Percentiles rank a stretch among this genome's conserved stretches.
Conservation (phyloP, 2,888 invertebrate species). For the Dromius quadrimaculatus region DNA sequence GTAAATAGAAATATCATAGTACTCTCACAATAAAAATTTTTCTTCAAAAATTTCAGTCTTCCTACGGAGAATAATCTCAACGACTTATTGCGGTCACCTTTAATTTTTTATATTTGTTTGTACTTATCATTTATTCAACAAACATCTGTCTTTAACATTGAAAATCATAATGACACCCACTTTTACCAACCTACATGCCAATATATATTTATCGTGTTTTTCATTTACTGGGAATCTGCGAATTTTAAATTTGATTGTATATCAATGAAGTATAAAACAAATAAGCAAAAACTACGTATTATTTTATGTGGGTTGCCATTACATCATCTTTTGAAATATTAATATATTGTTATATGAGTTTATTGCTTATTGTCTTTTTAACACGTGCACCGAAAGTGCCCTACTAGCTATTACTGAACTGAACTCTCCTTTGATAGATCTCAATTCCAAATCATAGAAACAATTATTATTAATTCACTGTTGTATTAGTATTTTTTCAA, state of each 20-base stretch:
- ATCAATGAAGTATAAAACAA: slow-evolving; percentile 10
- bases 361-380: neutral
- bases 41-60: slow-evolving; percentile 14
- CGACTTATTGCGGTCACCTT: slow-evolving; percentile 30
- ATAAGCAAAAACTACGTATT: slow-evolving; percentile 29
- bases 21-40: slow-evolving; percentile 21
- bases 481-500: neutral
- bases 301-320: slow-evolving; percentile 8
- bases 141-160: slow-evolving; percentile 38
- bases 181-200: slow-evolving; percentile 14
- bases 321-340: slow-evolving; percentile 15
- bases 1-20: too few relatives aligned
- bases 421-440: too few relatives aligned
- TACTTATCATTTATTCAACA: slow-evolving; percentile 6
- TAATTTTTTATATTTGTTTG: slow-evolving; percentile 34
- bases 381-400: too few relatives aligned
- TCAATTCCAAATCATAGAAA: too few relatives aligned
- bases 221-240: slow-evolving; percentile 28
- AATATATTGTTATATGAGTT: slow-evolving; percentile 5
- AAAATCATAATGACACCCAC: slow-evolving; percentile 37
- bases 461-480: too few relatives aligned
- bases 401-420: too few relatives aligned
- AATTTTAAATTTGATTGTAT: slow-evolving; percentile 29
- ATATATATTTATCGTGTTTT: slow-evolving; percentile 40
- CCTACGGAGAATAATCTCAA: slow-evolving; percentile 32